Percentiles rank a stretch among this genome's conserved stretches.
Conservation (phyloP, 2,888 invertebrate genomes). For the Tineola bisselliella region DNA sequence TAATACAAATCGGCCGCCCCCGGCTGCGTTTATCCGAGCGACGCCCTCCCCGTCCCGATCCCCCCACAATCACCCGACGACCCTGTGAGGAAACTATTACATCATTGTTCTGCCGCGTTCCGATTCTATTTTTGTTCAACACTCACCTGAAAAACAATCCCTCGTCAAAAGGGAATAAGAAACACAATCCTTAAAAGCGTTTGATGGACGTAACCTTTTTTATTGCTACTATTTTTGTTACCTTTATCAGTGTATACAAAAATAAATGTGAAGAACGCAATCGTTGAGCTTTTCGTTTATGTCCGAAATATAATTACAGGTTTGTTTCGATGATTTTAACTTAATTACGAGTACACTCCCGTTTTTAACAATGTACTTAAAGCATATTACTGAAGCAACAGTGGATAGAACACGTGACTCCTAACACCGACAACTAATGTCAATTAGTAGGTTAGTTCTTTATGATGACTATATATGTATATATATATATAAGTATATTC, state of each 20-base stretch:
- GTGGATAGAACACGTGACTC: no score
- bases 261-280: neutral
- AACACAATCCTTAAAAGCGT: constrained; percentile 6
- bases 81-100: constrained; percentile 46
- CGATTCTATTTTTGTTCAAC: constrained; percentile 28
- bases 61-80: constrained; percentile 13
- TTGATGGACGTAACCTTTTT: constrained; percentile 11
- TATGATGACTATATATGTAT: no score
- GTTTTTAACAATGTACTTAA: no score
- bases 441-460: no score
- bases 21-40: constrained; percentile 53
- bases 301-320: neutral
- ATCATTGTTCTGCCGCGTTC: constrained; percentile 37
- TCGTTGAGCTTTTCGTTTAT: neutral
- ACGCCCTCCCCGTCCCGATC: constrained; percentile 17
- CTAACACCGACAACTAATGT: no score
- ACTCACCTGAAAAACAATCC: constrained; percentile 11
- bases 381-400: no score
- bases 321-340: neutral
- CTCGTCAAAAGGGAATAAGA: constrained; percentile 5
- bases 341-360: no score
- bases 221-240: constrained; percentile 8
- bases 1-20: constrained; percentile 64
- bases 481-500: no score
- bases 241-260: constrained; percentile 7